Conservation (phyloP, 1,140 invertebrate genomes). For the Sminthurides bifidus region DNA sequence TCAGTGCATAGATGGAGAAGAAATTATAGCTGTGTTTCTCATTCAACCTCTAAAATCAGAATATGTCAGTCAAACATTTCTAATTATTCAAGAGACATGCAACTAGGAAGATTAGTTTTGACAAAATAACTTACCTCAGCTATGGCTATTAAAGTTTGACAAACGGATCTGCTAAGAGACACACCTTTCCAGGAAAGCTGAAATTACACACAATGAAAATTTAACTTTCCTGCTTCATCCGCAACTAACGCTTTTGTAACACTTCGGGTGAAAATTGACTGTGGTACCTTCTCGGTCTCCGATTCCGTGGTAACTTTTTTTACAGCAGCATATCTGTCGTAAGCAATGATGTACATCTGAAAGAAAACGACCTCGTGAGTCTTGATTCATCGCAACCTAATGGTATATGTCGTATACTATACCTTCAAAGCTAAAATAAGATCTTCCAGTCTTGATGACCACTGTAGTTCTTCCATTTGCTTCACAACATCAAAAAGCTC, state of each 20-base stretch:
- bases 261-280: no score
- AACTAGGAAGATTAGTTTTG: background rate
- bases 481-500: background rate
- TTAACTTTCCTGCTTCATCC: background rate
- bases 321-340: no score
- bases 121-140: background rate
- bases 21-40: slow-evolving; percentile 1
- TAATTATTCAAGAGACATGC: background rate
- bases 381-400: background rate
- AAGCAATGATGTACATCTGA: slow-evolving; percentile 1
- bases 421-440: background rate
- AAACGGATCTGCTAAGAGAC: no score
- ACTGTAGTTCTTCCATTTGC: background rate
- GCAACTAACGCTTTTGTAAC: no score
- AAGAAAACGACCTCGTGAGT: background rate
- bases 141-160: no score
- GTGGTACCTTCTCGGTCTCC: background rate
- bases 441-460: background rate
- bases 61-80: background rate
- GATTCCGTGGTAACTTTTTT: no score
- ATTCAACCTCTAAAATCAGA: background rate
- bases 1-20: background rate
- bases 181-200: no score
- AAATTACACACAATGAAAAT: background rate
- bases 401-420: no score